Conservation (phyloP, 1,140 invertebrate species). For the Eupeodes corollae region DNA sequence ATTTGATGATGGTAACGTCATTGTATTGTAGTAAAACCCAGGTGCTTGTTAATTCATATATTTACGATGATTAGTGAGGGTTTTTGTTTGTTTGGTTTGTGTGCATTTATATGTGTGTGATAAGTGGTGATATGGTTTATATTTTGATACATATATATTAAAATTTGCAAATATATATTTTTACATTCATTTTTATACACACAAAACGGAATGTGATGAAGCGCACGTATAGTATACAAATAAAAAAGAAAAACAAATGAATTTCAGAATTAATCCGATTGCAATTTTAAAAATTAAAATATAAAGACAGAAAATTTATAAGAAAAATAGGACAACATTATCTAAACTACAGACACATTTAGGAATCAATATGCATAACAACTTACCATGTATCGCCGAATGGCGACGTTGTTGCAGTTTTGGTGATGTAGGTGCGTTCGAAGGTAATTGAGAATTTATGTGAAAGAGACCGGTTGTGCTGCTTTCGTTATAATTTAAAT, state of each 20-base stretch:
- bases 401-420: slow-evolving; percentile 41
- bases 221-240: neutral
- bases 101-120: no score
- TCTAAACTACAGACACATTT: neutral
- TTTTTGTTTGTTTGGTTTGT: no score
- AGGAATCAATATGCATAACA: neutral
- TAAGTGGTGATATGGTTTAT: no score
- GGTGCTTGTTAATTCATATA: no score
- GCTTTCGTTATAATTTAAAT: slow-evolving; percentile 6
- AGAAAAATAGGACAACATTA: neutral
- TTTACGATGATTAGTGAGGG: no score
- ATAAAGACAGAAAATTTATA: neutral
- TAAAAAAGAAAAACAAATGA: neutral
- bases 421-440: slow-evolving; percentile 18
- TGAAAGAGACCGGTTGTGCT: slow-evolving; percentile 6
- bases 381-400: slow-evolving; percentile 40
- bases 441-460: slow-evolving; percentile 4
- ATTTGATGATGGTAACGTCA: no score
- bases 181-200: no score
- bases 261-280: neutral
- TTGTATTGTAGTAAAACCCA: no score
- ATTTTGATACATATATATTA: no score
- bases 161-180: neutral
- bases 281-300: neutral
- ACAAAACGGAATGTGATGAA: neutral